phyloP scores from a whole-genome alignment of 2,797 vertebrate genomes.

The Acanthurus lineatus region DNA sequence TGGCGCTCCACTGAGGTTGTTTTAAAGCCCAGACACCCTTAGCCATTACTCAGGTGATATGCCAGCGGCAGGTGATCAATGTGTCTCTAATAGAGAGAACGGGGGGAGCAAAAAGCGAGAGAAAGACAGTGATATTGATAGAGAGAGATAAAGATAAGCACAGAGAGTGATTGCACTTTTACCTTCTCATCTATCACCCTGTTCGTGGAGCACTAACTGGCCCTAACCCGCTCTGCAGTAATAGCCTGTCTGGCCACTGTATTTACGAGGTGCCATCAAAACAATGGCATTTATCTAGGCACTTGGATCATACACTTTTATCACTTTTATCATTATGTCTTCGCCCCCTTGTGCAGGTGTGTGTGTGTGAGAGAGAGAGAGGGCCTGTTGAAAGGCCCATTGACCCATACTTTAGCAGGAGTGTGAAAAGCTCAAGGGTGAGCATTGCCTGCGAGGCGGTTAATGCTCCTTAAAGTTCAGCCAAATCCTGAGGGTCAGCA shows the following conservation, averaged over 20 bases:
- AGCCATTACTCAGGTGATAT: constrained; percentile 86
- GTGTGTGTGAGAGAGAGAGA: constrained; percentile 21
- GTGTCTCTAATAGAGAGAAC: constrained; percentile 77
- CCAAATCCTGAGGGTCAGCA: constrained; percentile 59
- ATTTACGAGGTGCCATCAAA: constrained; percentile 78
- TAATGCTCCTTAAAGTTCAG: constrained; percentile 72
- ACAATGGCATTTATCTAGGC: constrained; percentile 75
- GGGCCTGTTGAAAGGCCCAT: constrained; percentile 17
- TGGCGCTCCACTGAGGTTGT: constrained; percentile 64
- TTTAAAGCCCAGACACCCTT: constrained; percentile 83
- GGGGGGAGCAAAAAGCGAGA: constrained; percentile 60
- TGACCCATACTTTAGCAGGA: constrained; percentile 50
- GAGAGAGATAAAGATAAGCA: constrained; percentile 76
- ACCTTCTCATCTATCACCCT: constrained; percentile 77
- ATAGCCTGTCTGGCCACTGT: constrained; percentile 73
- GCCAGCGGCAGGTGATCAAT: constrained; percentile 84
- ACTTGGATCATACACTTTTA: constrained; percentile 65
- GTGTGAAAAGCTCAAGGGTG: constrained; percentile 47
- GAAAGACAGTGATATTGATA: constrained; percentile 75
- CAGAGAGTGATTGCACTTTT: constrained; percentile 82
- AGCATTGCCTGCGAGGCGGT: constrained; percentile 32
- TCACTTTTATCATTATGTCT: constrained; percentile 68
- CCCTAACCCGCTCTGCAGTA: constrained; percentile 58
- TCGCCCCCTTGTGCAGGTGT: constrained; percentile 27
- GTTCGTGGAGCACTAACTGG: constrained; percentile 57